A percentile compares a stretch with the other conserved stretches of the same genome.
These are phyloP conservation scores for Erpobdella octoculata DNA, from an alignment of 2,888 invertebrate species.

Conservation along the genomic window DNA sequence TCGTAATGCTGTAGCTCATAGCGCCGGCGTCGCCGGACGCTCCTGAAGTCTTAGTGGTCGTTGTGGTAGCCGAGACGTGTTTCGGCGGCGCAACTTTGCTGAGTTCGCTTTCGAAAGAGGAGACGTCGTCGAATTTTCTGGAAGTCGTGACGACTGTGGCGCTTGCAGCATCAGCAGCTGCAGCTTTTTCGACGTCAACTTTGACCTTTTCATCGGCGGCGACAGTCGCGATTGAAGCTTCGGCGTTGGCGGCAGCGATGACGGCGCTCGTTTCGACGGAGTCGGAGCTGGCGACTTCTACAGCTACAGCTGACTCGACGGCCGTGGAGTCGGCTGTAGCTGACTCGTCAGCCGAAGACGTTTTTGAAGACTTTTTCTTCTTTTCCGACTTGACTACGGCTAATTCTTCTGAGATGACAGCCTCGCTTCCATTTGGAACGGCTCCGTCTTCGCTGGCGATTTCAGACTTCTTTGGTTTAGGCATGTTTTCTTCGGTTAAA, in stretches of 20 bases:
- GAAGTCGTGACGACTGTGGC: background rate
- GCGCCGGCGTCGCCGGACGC: background rate
- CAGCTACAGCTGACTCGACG: background rate
- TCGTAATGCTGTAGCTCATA: background rate
- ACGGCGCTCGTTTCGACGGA: too few relatives aligned
- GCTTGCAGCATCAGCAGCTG: background rate
- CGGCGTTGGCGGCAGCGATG: background rate
- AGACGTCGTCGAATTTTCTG: slow-evolving; percentile 13
- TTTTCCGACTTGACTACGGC: background rate
- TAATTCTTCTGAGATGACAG: background rate
- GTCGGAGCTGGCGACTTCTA: background rate
- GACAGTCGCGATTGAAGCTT: too few relatives aligned
- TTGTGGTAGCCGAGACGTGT: background rate
- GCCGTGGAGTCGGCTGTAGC: background rate
- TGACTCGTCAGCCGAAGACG: background rate
- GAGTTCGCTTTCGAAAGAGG: background rate
- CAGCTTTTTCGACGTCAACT: background rate
- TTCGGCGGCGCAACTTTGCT: background rate
- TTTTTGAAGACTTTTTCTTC: background rate
- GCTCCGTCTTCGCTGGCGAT: background rate
- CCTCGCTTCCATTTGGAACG: background rate
- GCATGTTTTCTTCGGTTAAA: too few relatives aligned
- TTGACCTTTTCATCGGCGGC: background rate
- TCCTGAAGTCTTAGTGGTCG: background rate
- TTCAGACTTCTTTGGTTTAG: background rate